Percentiles rank a stretch among this genome's conserved stretches.
These are phyloP conservation scores for Leptinotarsa undecemlineata DNA, from an alignment of 1,140 invertebrate genomes.

Conservation along the genomic window DNA sequence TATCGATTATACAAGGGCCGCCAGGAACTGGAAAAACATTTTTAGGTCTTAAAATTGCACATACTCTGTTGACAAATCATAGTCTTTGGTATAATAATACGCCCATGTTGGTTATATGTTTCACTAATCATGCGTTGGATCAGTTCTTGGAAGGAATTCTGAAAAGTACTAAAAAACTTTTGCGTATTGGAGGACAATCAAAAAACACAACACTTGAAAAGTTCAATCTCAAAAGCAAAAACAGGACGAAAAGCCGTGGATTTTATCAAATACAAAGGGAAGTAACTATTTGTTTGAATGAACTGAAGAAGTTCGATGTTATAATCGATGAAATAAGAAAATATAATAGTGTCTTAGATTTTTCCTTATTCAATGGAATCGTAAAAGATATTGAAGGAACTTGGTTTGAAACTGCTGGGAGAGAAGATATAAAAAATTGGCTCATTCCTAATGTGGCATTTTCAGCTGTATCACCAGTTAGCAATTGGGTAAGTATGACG, in stretches of 20 bases:
- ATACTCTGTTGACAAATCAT: conserved; percentile 63
- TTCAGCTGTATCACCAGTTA: too few relatives aligned
- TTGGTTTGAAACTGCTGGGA: background rate
- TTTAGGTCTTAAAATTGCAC: conserved; percentile 67
- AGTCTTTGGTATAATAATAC: conserved; percentile 38
- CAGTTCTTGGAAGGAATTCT: conserved; percentile 80
- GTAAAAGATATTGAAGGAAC: background rate
- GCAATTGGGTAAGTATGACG: too few relatives aligned
- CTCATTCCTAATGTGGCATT: background rate
- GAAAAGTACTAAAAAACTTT: conserved; percentile 60
- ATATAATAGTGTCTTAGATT: background rate
- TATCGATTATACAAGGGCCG: conserved; percentile 77
- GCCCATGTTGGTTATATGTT: conserved; percentile 79
- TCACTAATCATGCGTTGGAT: conserved; percentile 87
- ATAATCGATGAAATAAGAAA: background rate
- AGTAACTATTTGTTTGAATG: background rate
- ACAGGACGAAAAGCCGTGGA: background rate
- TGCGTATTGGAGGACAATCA: conserved; percentile 75
- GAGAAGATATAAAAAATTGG: background rate
- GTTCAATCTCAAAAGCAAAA: conserved; percentile 55
- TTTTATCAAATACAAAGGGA: background rate
- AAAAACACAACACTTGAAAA: conserved; percentile 61
- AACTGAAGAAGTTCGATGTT: background rate
- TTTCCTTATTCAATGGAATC: background rate
- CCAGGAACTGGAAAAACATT: conserved; percentile 83